Conservation (phyloP, 1,140 invertebrate species). For the Dendrolimus kikuchii region DNA sequence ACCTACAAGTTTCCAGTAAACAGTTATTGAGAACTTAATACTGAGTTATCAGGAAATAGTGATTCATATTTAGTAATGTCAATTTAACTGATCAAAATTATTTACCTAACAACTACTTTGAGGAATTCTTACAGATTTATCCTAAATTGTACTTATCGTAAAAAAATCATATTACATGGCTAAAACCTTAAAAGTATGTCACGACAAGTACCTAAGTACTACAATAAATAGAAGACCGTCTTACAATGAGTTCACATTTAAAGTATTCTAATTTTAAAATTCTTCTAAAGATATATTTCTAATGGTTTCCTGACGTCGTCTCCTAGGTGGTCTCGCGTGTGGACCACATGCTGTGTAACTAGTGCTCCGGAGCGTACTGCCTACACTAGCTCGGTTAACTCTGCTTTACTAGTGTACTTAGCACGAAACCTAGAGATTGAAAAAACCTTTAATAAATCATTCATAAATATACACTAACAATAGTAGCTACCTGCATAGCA, state of each 20-base stretch:
- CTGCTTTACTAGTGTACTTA: conserved; percentile 72
- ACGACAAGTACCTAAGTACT: conserved; percentile 65
- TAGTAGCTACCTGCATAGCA: conserved; percentile 54
- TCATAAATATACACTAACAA: conserved; percentile 37
- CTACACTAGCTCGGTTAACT: conserved; percentile 68
- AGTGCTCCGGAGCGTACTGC: conserved; percentile 70
- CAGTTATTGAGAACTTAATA: conserved; percentile 67
- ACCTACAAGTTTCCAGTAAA: conserved; percentile 39
- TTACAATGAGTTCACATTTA: conserved; percentile 66
- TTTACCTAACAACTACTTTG: conserved; percentile 50
- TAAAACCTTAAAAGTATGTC: conserved; percentile 59
- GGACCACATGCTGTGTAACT: conserved; percentile 63
- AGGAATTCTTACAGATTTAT: conserved; percentile 49
- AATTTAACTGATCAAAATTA: conserved; percentile 30
- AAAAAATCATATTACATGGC: conserved; percentile 51
- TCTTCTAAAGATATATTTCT: conserved; percentile 56
- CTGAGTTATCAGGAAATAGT: conserved; percentile 52
- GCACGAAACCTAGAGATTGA: conserved; percentile 72
- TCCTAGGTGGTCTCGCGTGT: conserved; percentile 64
- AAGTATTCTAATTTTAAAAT: conserved; percentile 49
- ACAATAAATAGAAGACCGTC: conserved; percentile 67
- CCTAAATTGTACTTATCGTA: conserved; percentile 68
- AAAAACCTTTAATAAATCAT: conserved; percentile 63
- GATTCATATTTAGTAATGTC: conserved; percentile 44
- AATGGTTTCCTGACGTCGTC: conserved; percentile 65